A percentile compares a stretch with the other conserved stretches of the same genome.
Evolutionary conservation across 2,888 invertebrate genomes (phyloP).

Genomic region (Lapara coniferarum): DNA sequence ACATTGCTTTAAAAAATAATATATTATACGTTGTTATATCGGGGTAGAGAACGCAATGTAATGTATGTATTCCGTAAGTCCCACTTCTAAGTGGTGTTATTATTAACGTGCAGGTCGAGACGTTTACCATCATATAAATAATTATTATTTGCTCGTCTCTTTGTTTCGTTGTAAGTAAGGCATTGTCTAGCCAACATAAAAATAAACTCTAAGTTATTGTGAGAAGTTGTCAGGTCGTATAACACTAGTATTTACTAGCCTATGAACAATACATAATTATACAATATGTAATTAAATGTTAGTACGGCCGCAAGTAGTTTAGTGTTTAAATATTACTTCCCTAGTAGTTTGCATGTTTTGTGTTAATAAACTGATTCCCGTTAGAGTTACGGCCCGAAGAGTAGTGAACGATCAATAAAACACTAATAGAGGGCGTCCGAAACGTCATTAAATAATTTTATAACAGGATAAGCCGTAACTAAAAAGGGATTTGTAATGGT

Average conservation of each 20-base stretch:
- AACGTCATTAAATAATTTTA: slow-evolving; percentile 54
- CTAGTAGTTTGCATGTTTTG: slow-evolving; percentile 17
- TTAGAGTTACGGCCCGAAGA: slow-evolving; percentile 18
- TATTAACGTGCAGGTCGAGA: too few relatives aligned
- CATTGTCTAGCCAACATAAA: neutral
- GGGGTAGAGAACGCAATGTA: too few relatives aligned
- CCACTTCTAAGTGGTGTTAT: too few relatives aligned
- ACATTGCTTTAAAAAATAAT: too few relatives aligned
- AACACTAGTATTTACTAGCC: neutral
- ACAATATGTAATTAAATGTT: slow-evolving; percentile 14
- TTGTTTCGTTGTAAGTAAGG: too few relatives aligned
- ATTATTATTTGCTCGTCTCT: too few relatives aligned
- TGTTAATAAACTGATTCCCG: slow-evolving; percentile 20
- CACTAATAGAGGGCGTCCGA: slow-evolving; percentile 55
- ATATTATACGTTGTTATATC: too few relatives aligned
- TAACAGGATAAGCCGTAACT: slow-evolving; percentile 30
- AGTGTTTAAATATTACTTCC: slow-evolving; percentile 10
- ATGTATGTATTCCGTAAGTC: too few relatives aligned
- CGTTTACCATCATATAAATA: too few relatives aligned
- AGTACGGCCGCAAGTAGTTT: neutral
- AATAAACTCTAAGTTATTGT: neutral
- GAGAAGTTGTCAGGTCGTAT: neutral
- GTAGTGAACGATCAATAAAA: slow-evolving; percentile 21
- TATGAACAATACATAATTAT: slow-evolving; percentile 1
- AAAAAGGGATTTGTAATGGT: slow-evolving; percentile 45